These are phyloP conservation scores for Brienomyrus brachyistius DNA, from an alignment of 2,113 vertebrate genomes.

Conservation along the genomic window DNA sequence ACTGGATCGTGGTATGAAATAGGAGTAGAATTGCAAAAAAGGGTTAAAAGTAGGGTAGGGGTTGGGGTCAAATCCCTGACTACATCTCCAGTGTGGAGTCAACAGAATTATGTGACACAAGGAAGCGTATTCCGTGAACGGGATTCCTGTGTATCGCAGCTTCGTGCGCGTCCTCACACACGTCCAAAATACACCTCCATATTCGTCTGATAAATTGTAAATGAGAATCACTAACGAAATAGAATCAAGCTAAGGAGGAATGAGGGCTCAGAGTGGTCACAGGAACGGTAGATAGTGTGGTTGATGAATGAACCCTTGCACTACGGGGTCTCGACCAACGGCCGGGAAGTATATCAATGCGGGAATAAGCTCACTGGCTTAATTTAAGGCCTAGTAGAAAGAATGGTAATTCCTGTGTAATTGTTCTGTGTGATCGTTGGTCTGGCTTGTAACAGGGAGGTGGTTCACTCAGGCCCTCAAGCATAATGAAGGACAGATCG, in stretches of 20 bases:
- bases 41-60: not conserved
- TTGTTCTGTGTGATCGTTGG: not conserved
- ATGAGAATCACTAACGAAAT: not conserved
- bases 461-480: slow-evolving; percentile 15
- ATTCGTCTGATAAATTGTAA: not conserved
- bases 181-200: no score
- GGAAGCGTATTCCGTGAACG: not conserved
- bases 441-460: not conserved
- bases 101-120: not conserved
- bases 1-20: not conserved
- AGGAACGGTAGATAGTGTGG: not conserved
- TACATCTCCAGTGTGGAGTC: not conserved
- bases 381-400: not conserved
- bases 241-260: not conserved
- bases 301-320: not conserved
- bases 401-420: not conserved
- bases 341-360: not conserved
- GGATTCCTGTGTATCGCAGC: not conserved
- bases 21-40: not conserved
- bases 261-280: not conserved
- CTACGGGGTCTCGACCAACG: no score
- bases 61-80: not conserved
- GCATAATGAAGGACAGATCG: slow-evolving; percentile 42
- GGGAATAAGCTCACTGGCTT: not conserved
- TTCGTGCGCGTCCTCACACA: not conserved